Conservation (phyloP, 2,888 invertebrate genomes). For the Euplagia quadripunctaria region DNA sequence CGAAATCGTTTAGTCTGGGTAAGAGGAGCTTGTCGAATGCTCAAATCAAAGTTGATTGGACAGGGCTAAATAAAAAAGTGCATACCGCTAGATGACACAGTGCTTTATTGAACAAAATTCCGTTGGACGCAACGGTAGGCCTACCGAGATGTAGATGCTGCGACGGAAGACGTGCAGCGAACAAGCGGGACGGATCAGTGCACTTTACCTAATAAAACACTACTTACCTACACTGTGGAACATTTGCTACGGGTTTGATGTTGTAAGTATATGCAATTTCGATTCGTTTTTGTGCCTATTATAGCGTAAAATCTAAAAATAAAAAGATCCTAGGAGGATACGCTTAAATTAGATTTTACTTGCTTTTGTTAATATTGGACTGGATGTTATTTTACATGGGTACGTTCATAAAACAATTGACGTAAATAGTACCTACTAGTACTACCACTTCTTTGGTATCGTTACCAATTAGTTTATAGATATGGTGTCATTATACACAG, state of each 20-base stretch:
- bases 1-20: constrained; percentile 30
- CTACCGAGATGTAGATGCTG: constrained; percentile 50
- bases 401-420: too few relatives aligned
- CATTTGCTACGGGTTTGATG: constrained; percentile 4
- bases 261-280: neutral
- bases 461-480: too few relatives aligned
- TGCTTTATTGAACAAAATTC: constrained; percentile 83
- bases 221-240: constrained; percentile 18
- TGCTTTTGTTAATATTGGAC: neutral
- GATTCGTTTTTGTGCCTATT: neutral
- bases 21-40: constrained; percentile 68
- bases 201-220: constrained; percentile 46
- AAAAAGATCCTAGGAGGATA: neutral
- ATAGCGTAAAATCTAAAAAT: neutral
- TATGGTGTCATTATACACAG: too few relatives aligned
- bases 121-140: constrained; percentile 73
- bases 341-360: neutral
- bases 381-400: too few relatives aligned
- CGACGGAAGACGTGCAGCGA: constrained; percentile 41
- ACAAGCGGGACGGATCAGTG: constrained; percentile 48
- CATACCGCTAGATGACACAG: constrained; percentile 85
- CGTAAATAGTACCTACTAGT: too few relatives aligned
- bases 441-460: too few relatives aligned
- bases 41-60: constrained; percentile 66
- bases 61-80: constrained; percentile 74